Evolutionary conservation across 2,113 vertebrate species (phyloP), one percentile per base, ranked within the genome.

Genomic region (Tychaedon coryphoeus): DNA sequence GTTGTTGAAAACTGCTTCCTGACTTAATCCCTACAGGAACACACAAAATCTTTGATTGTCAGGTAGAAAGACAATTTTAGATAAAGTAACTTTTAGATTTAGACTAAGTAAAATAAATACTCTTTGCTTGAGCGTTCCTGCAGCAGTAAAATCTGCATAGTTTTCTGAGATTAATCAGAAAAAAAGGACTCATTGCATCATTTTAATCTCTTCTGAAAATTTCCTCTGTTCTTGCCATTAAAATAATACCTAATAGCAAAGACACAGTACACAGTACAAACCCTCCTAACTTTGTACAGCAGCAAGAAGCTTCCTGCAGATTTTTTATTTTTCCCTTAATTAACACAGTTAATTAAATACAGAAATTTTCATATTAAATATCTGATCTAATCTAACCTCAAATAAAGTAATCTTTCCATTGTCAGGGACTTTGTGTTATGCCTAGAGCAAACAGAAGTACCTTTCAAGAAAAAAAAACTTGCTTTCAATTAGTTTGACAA

Each of bases 1-100:
- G 97, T 97, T 96, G 95, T 96, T 98, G 96, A 97, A 98, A 98
- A 98, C 95, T 95, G 97, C 96, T 98, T 98, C 98, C 97, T 97
- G 95, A 96, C 95, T 98, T 96, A 96, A 96, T 97, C 95, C 90
- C 89, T 94, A 60, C 83, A 97, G 97, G 96, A 98, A 96, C 95
- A 72, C 92, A 95, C 31, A 36, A 92, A 96, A 97, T 93, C 96
- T 98, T 96, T 96, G 91, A 97, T 65, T 96, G 81, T 96, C 93
- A 97, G 95, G 94, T 96, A 91, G 77, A 95, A 86, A 97, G 95
- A 96, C 90, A 94, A 95, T 96, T 96, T 95, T 89, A 95, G 79
- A 90, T 66, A 80, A 84, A 95, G 61, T 87, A 50, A 76, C 56
- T 74, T 69, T 65, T 87, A 80, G 85, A 81, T 65, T 94, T 95